Conservation (phyloP, 2,113 vertebrate species). For the Neodon shergylaensis region DNA sequence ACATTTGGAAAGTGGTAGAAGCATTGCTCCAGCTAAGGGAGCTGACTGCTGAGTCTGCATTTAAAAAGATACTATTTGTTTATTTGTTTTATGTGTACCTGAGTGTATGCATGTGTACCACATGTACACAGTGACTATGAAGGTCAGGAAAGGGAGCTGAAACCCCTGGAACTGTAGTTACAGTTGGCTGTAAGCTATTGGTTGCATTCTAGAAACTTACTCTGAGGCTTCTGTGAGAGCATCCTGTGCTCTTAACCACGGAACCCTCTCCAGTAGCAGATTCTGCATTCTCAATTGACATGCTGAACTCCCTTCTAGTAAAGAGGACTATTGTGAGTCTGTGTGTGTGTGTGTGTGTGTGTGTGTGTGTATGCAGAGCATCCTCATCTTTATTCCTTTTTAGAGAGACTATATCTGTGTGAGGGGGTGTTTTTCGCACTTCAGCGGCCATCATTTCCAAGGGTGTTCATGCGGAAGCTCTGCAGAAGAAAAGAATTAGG, state of each 20-base stretch:
- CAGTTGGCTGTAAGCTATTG: neutral
- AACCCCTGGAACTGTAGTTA: neutral
- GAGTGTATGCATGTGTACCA: neutral
- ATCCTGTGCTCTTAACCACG: neutral
- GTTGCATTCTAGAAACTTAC: neutral
- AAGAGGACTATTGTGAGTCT: neutral
- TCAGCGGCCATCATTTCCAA: constrained; percentile 15
- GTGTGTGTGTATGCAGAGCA: neutral
- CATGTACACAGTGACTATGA: neutral
- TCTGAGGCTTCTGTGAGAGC: neutral
- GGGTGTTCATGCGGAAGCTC: neutral
- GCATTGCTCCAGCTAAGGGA: neutral
- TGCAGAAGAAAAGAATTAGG: constrained; percentile 34
- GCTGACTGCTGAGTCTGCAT: neutral
- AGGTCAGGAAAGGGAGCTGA: neutral
- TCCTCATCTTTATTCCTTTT: neutral
- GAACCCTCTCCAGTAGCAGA: neutral
- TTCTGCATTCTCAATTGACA: neutral
- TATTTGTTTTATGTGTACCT: neutral
- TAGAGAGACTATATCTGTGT: neutral
- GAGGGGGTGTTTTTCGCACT: neutral
- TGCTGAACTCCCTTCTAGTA: neutral
- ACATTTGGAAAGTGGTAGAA: constrained; percentile 14
- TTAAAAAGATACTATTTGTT: neutral
- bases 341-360: neutral